These are phyloP conservation scores for Lampris megalopsis DNA, from an alignment of 2,113 vertebrate genomes.

Conservation along the genomic window DNA sequence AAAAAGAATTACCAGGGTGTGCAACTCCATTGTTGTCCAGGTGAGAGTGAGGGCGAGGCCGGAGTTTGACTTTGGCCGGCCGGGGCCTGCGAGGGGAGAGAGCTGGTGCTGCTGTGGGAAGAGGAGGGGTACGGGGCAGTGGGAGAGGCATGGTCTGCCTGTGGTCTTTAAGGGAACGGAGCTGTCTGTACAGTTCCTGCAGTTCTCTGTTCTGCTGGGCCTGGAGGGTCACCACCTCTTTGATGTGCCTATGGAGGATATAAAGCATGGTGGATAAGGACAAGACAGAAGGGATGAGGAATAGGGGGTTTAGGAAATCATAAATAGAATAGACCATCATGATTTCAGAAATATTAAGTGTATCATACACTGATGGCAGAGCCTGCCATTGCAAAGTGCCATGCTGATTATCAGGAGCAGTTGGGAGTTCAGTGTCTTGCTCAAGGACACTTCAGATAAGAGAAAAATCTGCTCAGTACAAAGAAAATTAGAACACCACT, in stretches of 20 bases:
- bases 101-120: constrained; percentile 69
- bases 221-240: constrained; percentile 90
- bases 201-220: constrained; percentile 90
- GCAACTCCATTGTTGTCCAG: constrained; percentile 85
- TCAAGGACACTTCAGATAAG: not conserved
- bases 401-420: too few species aligned
- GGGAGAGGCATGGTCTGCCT: constrained; percentile 76
- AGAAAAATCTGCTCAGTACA: not conserved
- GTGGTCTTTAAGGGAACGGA: constrained; percentile 85
- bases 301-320: too few species aligned
- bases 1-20: constrained; percentile 78
- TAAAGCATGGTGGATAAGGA: not conserved
- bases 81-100: constrained; percentile 87
- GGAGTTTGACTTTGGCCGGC: constrained; percentile 85
- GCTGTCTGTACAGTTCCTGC: constrained; percentile 88
- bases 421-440: too few species aligned
- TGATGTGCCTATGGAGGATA: constrained; percentile 85
- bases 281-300: not conserved
- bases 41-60: constrained; percentile 86
- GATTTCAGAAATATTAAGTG: not conserved
- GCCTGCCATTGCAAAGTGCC: too few species aligned
- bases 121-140: constrained; percentile 74
- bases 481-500: not conserved
- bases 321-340: too few species aligned
- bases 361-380: too few species aligned